A percentile compares a stretch with the other conserved stretches of the same genome.
Conservation (phyloP, 2,113 vertebrate species). For the Sylvietta virens region DNA sequence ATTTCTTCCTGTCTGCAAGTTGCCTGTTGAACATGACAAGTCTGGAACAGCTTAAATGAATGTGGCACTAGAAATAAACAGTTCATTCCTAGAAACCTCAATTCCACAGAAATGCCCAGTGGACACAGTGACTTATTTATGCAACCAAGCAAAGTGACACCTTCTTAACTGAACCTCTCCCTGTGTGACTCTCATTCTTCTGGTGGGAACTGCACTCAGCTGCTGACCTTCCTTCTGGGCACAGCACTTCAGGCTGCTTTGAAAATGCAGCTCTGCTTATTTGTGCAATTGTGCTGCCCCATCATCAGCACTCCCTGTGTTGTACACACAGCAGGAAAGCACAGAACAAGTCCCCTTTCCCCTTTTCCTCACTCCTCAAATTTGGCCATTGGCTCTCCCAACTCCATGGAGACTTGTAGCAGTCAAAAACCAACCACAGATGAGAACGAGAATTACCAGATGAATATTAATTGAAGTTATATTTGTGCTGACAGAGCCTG, state of each 20-base stretch:
- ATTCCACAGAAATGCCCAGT: not conserved
- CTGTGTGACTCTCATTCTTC: not conserved
- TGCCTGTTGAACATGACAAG: not conserved
- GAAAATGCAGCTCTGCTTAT: not conserved
- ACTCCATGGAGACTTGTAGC: not conserved
- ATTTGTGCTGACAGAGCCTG: not conserved
- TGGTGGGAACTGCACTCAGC: not conserved
- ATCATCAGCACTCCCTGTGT: not conserved
- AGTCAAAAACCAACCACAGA: not conserved
- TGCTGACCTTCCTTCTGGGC: not conserved
- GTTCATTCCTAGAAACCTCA: not conserved
- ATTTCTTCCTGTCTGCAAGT: not conserved
- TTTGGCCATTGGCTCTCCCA: not conserved
- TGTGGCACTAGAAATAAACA: not conserved
- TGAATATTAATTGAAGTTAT: not conserved
- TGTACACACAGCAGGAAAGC: not conserved
- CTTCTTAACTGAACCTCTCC: not conserved
- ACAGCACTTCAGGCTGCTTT: not conserved
- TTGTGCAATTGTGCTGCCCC: not conserved
- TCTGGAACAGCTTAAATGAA: not conserved
- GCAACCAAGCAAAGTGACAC: not conserved
- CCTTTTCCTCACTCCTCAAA: not conserved
- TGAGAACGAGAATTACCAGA: not conserved
- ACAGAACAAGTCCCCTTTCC: not conserved
- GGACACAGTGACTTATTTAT: not conserved